phyloP scores from a whole-genome alignment of 2,797 vertebrate genomes.

The Dromococcyx pavoninus region DNA sequence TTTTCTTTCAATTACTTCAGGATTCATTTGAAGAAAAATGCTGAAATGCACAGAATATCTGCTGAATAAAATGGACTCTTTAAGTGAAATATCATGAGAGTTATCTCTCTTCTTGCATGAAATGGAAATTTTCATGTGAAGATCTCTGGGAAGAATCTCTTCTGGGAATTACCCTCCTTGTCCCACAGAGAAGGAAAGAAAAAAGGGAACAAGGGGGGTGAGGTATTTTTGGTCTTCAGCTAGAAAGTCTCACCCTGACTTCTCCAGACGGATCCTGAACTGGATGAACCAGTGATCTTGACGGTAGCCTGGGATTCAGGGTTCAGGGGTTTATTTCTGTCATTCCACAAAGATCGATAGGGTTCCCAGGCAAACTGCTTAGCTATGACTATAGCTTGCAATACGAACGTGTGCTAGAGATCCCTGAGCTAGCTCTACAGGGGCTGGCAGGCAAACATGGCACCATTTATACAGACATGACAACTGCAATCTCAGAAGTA shows the following conservation, averaged over 20 bases:
- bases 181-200: neutral
- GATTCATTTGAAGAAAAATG: neutral
- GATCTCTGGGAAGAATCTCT: neutral
- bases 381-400: neutral
- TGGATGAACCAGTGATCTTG: neutral
- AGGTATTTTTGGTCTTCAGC: neutral
- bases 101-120: neutral
- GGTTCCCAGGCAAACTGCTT: neutral
- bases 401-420: neutral
- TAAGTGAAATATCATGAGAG: neutral
- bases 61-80: neutral
- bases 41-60: neutral
- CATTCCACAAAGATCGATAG: neutral
- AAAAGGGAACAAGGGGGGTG: fast-evolving
- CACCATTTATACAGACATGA: neutral
- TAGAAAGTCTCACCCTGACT: neutral
- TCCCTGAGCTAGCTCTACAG: neutral
- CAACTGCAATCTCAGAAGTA: neutral
- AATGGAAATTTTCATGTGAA: neutral
- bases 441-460: fast-evolving
- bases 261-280: neutral
- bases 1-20: slow-evolving; percentile 24
- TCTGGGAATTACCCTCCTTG: neutral
- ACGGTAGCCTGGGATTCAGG: neutral
- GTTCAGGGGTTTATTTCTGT: neutral